Evolutionary conservation across 2,113 vertebrate genomes (phyloP).

Genomic region (Aegithalos caudatus): DNA sequence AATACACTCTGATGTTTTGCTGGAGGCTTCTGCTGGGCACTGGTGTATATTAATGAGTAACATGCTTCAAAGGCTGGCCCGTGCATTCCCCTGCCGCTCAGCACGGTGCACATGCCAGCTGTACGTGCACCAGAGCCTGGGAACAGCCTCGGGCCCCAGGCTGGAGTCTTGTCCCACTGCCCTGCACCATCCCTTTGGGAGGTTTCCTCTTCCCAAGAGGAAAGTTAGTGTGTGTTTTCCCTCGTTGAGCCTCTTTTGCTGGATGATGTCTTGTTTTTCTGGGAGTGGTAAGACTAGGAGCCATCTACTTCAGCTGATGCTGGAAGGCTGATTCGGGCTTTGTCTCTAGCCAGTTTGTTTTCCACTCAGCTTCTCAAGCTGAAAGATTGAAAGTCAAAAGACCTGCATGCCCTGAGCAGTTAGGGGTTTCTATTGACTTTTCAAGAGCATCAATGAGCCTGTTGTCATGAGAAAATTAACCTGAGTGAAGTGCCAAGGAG

Average conservation of each 20-base stretch:
- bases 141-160: neutral
- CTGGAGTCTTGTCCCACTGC: neutral
- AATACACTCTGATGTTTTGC: neutral
- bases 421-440: neutral
- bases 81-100: accelerated
- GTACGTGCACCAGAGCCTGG: neutral
- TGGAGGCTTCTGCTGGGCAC: neutral
- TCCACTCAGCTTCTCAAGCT: neutral
- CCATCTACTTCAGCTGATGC: neutral
- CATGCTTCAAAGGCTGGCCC: neutral
- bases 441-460: neutral
- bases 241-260: neutral
- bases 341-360: neutral
- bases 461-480: slow-evolving; percentile 40
- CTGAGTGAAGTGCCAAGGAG: neutral
- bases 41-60: slow-evolving; percentile 7
- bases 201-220: neutral
- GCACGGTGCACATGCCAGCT: accelerated
- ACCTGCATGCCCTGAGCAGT: neutral
- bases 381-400: slow-evolving; percentile 1
- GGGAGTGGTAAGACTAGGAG: neutral
- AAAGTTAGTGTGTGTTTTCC: neutral
- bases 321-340: neutral
- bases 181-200: neutral
- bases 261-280: neutral